Evolutionary conservation across 2,113 vertebrate genomes (phyloP).

Genomic region (Lota lota): DNA sequence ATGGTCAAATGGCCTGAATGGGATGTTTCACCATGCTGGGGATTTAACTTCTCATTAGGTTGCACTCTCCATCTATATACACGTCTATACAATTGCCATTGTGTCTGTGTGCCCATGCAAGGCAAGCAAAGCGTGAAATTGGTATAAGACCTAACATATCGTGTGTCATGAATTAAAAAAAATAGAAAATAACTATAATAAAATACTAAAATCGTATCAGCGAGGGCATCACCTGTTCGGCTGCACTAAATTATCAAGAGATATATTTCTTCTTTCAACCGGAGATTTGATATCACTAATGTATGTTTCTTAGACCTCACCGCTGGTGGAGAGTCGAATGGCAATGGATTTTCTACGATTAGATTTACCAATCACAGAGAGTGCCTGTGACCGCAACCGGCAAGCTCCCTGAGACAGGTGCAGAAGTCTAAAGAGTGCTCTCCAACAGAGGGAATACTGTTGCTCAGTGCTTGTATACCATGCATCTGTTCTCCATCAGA

Average conservation of each 20-base stretch:
- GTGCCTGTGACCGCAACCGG: conserved; percentile 27
- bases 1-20: conserved; percentile 25
- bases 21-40: conserved; percentile 3
- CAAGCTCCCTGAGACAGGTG: conserved; percentile 52
- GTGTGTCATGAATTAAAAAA: conserved; percentile 27
- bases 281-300: conserved; percentile 33
- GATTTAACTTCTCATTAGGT: conserved; percentile 43
- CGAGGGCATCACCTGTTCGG: conserved; percentile 31
- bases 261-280: conserved; percentile 4
- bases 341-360: conserved; percentile 56
- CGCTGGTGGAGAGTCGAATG: conserved; percentile 17
- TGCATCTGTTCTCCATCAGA: conserved; percentile 45
- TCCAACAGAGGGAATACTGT: conserved; percentile 33
- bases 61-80: conserved; percentile 36
- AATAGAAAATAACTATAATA: background rate
- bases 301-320: conserved; percentile 27
- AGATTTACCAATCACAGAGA: conserved; percentile 62
- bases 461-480: conserved; percentile 29
- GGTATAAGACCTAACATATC: conserved; percentile 36
- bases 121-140: conserved; percentile 36
- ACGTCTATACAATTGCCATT: conserved; percentile 30
- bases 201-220: conserved; percentile 16
- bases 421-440: conserved; percentile 57
- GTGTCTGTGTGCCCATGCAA: conserved; percentile 15
- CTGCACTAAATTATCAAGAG: background rate